These are phyloP conservation scores for Stramonita haemastoma DNA, from an alignment of 2,888 invertebrate genomes.

Conservation along the genomic window DNA sequence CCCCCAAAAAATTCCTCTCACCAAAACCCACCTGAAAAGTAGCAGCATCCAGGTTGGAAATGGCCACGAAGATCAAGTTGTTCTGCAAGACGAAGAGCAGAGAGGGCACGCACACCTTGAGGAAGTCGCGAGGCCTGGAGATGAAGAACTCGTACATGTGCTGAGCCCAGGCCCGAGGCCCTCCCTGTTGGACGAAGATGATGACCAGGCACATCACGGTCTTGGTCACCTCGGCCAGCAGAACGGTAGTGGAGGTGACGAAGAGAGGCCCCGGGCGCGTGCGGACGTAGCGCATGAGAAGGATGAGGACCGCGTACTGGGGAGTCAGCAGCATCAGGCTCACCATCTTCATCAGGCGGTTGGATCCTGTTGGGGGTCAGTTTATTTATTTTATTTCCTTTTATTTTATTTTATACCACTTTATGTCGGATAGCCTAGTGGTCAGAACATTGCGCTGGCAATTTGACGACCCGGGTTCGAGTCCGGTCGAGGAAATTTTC, in stretches of 20 bases:
- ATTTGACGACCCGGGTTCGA: too few species aligned
- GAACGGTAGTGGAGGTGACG: conserved; percentile 33
- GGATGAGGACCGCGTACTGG: conserved; percentile 78
- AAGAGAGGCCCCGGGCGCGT: conserved; percentile 32
- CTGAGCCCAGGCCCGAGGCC: background rate
- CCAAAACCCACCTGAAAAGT: conserved; percentile 58
- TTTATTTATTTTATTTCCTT: too few species aligned
- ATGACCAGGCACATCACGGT: conserved; percentile 9
- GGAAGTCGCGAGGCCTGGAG: conserved; percentile 23
- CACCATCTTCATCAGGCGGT: conserved; percentile 44
- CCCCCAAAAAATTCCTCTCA: too few species aligned
- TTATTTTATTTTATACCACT: too few species aligned
- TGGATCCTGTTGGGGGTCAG: background rate
- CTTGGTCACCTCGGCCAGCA: conserved; percentile 24
- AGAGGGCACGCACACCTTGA: conserved; percentile 51
- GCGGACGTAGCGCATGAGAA: conserved; percentile 63
- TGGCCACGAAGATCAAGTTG: conserved; percentile 79
- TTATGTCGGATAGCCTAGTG: too few species aligned
- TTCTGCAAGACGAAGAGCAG: conserved; percentile 80
- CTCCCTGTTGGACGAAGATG: conserved; percentile 3
- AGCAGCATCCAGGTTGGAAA: conserved; percentile 79
- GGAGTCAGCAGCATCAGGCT: conserved; percentile 76
- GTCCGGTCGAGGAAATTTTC: too few species aligned
- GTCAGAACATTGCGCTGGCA: too few species aligned
- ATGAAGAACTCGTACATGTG: conserved; percentile 22